A percentile compares a stretch with the other conserved stretches of the same genome.
These are phyloP conservation scores for Natator depressus DNA, from an alignment of 2,113 vertebrate species.

Conservation along the genomic window DNA sequence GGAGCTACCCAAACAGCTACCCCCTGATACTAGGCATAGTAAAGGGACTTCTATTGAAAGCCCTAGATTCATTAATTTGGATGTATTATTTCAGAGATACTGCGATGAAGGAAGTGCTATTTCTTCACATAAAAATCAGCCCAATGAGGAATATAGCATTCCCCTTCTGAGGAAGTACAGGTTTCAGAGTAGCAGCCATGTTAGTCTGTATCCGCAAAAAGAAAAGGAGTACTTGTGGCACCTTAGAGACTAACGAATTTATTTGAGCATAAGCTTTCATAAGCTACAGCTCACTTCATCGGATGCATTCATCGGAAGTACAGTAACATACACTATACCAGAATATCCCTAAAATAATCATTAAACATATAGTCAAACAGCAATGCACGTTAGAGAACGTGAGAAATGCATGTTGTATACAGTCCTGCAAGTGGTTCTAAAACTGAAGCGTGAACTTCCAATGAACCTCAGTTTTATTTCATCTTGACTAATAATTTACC, in stretches of 20 bases:
- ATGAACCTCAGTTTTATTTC: not conserved
- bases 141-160: not conserved
- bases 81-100: not conserved
- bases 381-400: not conserved
- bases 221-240: no score
- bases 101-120: not conserved
- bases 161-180: not conserved
- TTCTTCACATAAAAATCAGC: constrained; percentile 27
- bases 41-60: constrained; percentile 23
- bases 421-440: constrained; percentile 21
- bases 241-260: no score
- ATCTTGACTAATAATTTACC: not conserved
- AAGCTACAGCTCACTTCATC: no score
- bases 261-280: no score
- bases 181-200: no score
- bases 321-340: not conserved
- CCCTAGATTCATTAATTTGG: accelerated
- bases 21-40: not conserved
- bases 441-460: not conserved
- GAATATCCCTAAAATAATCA: not conserved
- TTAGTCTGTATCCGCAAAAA: no score
- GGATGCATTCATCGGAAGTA: not conserved
- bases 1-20: no score
- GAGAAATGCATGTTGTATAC: not conserved
- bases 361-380: not conserved